Evolutionary conservation across 2,888 invertebrate species (phyloP).

Genomic region (Ectemnius lituratus): DNA sequence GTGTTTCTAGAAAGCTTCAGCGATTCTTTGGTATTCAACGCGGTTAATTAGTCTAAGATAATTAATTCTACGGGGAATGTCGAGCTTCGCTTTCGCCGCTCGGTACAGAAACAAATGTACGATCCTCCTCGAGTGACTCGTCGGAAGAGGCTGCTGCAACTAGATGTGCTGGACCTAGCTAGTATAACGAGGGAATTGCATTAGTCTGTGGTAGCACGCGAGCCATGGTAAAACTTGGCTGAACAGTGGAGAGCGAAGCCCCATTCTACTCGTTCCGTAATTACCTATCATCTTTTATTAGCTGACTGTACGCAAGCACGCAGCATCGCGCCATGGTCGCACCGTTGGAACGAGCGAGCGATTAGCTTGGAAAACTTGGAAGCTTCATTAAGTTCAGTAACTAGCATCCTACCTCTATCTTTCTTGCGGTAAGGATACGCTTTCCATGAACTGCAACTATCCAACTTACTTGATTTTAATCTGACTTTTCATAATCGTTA

Average conservation of each 20-base stretch:
- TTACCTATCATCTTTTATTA: slow-evolving; percentile 42
- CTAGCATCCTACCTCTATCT: too few relatives aligned
- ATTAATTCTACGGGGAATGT: slow-evolving; percentile 36
- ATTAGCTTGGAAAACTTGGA: neutral
- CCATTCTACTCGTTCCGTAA: slow-evolving; percentile 24
- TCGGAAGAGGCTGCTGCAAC: slow-evolving; percentile 27
- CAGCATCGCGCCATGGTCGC: too few relatives aligned
- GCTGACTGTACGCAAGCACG: too few relatives aligned
- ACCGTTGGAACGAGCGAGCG: neutral
- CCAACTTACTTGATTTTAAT: too few relatives aligned
- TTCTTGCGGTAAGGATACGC: too few relatives aligned
- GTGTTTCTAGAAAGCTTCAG: too few relatives aligned
- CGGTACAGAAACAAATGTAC: slow-evolving; percentile 19
- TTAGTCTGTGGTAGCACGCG: slow-evolving; percentile 31
- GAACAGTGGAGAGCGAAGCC: slow-evolving; percentile 3
- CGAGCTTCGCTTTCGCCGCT: slow-evolving; percentile 25
- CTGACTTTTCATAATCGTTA: too few relatives aligned
- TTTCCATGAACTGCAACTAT: too few relatives aligned
- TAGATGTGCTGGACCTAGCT: neutral
- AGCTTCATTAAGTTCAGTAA: too few relatives aligned
- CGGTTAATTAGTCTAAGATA: slow-evolving; percentile 36
- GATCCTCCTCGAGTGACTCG: slow-evolving; percentile 13
- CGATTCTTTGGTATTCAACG: too few relatives aligned
- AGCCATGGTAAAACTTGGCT: slow-evolving; percentile 29
- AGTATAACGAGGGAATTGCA: slow-evolving; percentile 52